Evolutionary conservation across 2,888 invertebrate species (phyloP), one percentile per base, ranked within the genome.

Genomic region (Phrixothrix hirtus): DNA sequence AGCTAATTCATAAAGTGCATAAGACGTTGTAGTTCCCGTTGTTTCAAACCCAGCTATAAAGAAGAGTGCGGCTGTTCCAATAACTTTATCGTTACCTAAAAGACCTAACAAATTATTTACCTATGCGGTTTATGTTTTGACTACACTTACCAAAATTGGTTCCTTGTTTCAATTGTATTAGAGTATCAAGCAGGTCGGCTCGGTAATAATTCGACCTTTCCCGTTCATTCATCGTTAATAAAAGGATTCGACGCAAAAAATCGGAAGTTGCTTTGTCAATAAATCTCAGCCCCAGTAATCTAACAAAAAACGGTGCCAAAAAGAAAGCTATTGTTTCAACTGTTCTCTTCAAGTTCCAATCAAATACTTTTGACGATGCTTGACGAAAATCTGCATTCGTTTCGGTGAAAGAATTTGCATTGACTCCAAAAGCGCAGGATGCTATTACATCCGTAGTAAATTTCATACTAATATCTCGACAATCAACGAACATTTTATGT

Each of bases 11-110:
- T n/a, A n/a, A n/a, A 1, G 65, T 39, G 0, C 80, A 78, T 2
- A 82, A 58, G 73, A 70, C 17, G 80, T 62, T 0, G 77, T 72
- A 1, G 76, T 72, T 10, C 78, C 77, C 0, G 80, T 78, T 0
- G 81, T 81, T 60, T 81, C 81, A 59, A 77, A 79, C 1, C 80
- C 81, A 16, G 80, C 81, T 1, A 77, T 50, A 56, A 79, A 79
- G 59, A 81, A 80, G 1, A 79, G 75, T 0, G 79, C 64, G 0
- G 76, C 71, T 45, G 79, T 77, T 0, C 78, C 68, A 0, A 72
- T 61, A 54, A 79, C 1, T 11, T 6, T 10, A 2, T 43, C 34
- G 2, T 12, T 5, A 66, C 36, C 64, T 64, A n/a, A n/a, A 0
- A 36, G 10, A 21, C 13, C 14, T 29, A 39, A 13, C 1, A 16